These are phyloP conservation scores for Drosophila setifemur DNA, from an alignment of 1,140 invertebrate species.

Conservation along the genomic window DNA sequence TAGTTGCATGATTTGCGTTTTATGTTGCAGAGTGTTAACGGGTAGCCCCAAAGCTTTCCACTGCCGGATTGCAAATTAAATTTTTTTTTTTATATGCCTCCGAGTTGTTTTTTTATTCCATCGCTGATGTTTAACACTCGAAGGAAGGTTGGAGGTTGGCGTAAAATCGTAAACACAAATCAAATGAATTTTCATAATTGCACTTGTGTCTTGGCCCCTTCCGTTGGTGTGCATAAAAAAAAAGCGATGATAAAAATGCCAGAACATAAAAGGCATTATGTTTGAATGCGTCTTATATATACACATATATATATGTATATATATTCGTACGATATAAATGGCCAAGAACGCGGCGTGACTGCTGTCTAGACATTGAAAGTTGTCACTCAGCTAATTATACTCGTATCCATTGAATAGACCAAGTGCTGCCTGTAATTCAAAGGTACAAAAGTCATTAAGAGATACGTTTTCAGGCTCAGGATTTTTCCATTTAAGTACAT, in stretches of 20 bases:
- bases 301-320: too few species aligned
- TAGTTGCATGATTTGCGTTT: conserved; percentile 69
- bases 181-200: conserved; percentile 79
- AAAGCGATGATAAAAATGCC: background rate
- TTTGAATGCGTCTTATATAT: conserved; percentile 20
- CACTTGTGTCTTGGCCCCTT: conserved; percentile 58
- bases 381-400: conserved; percentile 20
- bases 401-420: background rate
- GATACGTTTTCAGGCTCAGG: too few species aligned
- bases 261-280: conserved; percentile 45
- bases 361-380: conserved; percentile 19
- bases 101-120: background rate
- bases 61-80: conserved; percentile 49
- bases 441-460: too few species aligned
- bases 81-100: conserved; percentile 15
- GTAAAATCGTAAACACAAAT: conserved; percentile 71
- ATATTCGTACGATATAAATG: background rate
- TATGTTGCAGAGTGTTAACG: conserved; percentile 40
- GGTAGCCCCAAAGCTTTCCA: conserved; percentile 4
- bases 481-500: too few species aligned
- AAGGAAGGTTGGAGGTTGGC: conserved; percentile 58
- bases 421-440: background rate
- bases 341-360: background rate
- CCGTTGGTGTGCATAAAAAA: conserved; percentile 13
- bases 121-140: conserved; percentile 41